Evolutionary conservation across 2,113 vertebrate species (phyloP).

Genomic region (Dromiciops gliroides): DNA sequence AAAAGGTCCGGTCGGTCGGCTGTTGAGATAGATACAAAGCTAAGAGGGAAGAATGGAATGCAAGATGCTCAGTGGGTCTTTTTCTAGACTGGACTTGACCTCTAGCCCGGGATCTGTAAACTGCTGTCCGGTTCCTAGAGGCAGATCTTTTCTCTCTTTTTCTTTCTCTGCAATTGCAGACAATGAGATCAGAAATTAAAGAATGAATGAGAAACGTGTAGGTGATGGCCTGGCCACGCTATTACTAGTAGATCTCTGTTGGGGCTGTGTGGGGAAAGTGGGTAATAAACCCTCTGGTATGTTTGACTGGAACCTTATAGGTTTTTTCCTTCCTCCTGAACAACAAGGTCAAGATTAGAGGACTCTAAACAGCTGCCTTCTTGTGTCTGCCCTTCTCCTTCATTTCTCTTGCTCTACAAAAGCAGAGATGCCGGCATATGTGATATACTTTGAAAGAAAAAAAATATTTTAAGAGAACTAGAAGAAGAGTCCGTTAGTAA

Average conservation of each 20-base stretch:
- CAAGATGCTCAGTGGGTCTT: conserved; percentile 26
- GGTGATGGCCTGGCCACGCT: background rate
- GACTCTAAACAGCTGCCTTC: background rate
- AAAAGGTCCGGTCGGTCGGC: conserved; percentile 15
- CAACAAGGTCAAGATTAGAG: conserved; percentile 12
- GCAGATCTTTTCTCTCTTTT: background rate
- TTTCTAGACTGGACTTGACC: background rate
- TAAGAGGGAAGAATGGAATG: conserved; percentile 25
- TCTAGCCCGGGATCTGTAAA: background rate
- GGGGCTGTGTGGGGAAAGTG: background rate
- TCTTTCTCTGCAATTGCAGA: background rate
- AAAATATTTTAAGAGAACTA: background rate
- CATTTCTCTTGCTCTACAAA: background rate
- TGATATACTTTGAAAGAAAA: background rate
- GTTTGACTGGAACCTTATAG: background rate
- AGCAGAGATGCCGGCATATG: background rate
- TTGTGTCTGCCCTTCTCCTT: background rate
- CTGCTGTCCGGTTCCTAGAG: background rate
- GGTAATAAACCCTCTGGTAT: background rate
- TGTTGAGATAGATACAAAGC: background rate
- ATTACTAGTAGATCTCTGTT: background rate
- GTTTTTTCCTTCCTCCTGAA: background rate
- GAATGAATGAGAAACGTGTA: background rate
- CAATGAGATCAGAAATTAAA: background rate
- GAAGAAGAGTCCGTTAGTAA: background rate